Percentiles rank a stretch among this genome's conserved stretches.
These are phyloP conservation scores for Aix galericulata DNA, from an alignment of 2,113 vertebrate genomes.

Conservation along the genomic window DNA sequence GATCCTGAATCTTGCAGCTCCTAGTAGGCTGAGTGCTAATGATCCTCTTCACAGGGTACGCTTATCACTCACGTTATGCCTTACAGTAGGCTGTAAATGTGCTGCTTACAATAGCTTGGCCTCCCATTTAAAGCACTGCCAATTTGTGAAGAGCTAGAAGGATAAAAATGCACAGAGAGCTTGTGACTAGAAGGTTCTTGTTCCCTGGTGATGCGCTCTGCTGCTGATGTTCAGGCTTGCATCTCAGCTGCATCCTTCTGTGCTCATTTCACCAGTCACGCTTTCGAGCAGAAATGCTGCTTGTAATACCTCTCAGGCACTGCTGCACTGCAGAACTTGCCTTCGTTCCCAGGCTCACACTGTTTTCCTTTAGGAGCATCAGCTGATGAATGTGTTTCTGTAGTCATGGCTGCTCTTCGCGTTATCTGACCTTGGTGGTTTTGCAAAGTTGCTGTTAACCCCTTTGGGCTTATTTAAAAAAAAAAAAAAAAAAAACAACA, in stretches of 20 bases:
- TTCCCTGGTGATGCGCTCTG: background rate
- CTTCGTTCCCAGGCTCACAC: constrained; percentile 33
- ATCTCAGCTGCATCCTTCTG: background rate
- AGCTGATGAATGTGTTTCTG: constrained; percentile 39
- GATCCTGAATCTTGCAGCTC: background rate
- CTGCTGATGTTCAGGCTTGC: fast-evolving
- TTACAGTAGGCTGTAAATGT: constrained; percentile 3
- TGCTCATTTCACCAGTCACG: background rate
- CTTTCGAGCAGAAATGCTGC: constrained; percentile 19
- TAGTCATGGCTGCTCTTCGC: background rate
- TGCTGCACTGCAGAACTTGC: constrained; percentile 65
- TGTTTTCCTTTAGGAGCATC: constrained; percentile 34
- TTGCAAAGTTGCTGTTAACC: background rate
- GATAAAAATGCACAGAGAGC: background rate
- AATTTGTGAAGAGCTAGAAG: background rate
- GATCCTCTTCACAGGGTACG: background rate
- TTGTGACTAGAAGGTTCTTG: background rate
- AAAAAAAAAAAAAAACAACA: too few species aligned
- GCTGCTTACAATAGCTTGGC: background rate
- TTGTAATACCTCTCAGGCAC: background rate
- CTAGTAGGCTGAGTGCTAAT: constrained; percentile 19
- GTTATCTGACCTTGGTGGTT: constrained; percentile 29
- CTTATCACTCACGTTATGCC: background rate
- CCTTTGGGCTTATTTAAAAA: background rate
- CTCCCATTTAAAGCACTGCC: constrained; percentile 17